Base-by-base conservation (phyloP, 2,888 invertebrate species). In the Agonum fuliginosum region DNA sequence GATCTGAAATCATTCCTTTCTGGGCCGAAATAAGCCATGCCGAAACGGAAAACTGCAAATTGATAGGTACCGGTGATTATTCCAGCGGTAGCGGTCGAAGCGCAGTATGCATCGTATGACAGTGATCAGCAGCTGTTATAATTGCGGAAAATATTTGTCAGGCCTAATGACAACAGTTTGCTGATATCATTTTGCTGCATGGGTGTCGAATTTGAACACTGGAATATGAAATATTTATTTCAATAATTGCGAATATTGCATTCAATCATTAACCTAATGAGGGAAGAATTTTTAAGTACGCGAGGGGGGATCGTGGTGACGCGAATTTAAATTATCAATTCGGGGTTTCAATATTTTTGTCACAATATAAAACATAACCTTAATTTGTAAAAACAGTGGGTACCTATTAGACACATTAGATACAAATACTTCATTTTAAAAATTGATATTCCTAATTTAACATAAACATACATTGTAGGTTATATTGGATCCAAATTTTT, bases 141-240 rank as follows among this genome's bases (percentile, higher is more conserved):
- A 70, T 46, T 70, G 46, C 70, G 70, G 70, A 43, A 46, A 70
- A 70, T 70, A 70, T 70, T 70, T 70, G 70, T 70, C 48, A 70
- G 27, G 27, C 4, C 70, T 70, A 70, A 70, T 70, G 70, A 70
- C 70, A 70, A 70, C 70, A 46, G 70, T 70, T 67, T 41, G 70
- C 43, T 27, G 46, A 70, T 70, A 43, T 70, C 27, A 70, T 70
- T 70, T 46, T 12, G 70, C 48, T 70, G 14, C 46, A 70, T 48
- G 24, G 22, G 37, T 67, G 70, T 46, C 12, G 46, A 24, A 22
- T 46, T 70, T 70, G 14, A 37, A 37, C 30, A n/a, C 17, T 12
- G 46, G n/a, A 17, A 22, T 43, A n/a, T 43, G 24, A 22, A 46
- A 70, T 46, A 27, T 70, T 70, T 43, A 70, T 70, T 27, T 41